A percentile compares a stretch with the other conserved stretches of the same genome.
phyloP scores from a whole-genome alignment of 2,113 vertebrate genomes.

The Mustelus asterias region DNA sequence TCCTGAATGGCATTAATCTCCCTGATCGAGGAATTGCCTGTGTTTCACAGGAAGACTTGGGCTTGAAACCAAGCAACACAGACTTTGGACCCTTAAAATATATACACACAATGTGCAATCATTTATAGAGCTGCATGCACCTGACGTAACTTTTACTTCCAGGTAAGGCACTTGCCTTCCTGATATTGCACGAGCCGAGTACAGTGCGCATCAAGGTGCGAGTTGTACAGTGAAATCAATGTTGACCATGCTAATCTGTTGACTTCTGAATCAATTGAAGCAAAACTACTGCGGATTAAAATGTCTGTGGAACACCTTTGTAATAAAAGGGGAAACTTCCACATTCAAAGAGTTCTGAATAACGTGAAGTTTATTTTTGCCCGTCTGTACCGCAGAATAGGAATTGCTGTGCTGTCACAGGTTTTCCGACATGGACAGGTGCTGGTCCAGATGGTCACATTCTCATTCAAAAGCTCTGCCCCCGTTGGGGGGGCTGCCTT shows the following conservation, averaged over 20 bases:
- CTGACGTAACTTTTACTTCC: neutral
- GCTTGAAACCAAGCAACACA: neutral
- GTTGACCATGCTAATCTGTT: neutral
- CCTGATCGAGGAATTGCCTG: neutral
- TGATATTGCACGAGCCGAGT: neutral
- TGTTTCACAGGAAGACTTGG: neutral
- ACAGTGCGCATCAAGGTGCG: neutral
- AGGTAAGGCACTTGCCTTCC: neutral
- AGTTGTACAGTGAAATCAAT: neutral
- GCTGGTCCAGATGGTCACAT: neutral
- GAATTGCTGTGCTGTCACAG: neutral
- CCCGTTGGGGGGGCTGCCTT: neutral
- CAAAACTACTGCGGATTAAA: neutral
- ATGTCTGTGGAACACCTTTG: neutral
- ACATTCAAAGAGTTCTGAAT: neutral
- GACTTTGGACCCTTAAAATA: neutral
- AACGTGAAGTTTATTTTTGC: neutral
- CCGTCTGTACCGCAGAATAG: neutral
- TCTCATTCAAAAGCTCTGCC: neutral
- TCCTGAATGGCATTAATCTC: neutral
- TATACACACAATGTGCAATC: neutral
- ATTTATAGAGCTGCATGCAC: neutral
- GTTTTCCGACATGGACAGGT: neutral
- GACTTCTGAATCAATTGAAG: neutral
- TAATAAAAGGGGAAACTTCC: neutral